phyloP scores from a whole-genome alignment of 2,888 invertebrate species.

The Lathronympha strigana region DNA sequence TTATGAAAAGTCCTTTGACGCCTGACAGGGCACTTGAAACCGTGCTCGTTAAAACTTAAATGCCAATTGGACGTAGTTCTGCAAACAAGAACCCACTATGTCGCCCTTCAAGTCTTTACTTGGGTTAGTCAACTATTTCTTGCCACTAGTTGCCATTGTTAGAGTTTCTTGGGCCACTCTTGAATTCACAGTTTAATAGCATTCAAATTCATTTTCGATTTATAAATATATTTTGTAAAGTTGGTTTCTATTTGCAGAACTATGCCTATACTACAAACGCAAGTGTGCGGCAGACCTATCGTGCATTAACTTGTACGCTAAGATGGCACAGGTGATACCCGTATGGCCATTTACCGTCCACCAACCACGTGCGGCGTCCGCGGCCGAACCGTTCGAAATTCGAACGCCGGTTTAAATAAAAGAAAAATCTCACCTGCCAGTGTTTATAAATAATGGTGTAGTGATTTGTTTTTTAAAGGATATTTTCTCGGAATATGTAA shows the following conservation, averaged over 20 bases:
- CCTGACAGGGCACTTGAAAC: conserved; percentile 5
- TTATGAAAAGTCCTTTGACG: conserved; percentile 13
- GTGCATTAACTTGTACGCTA: conserved; percentile 45
- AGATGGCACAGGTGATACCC: conserved; percentile 61
- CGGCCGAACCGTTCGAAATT: conserved; percentile 59
- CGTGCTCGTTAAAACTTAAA: conserved; percentile 12
- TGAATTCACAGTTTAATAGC: too few relatives aligned
- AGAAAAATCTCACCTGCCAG: conserved; percentile 15
- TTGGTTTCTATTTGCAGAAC: too few relatives aligned
- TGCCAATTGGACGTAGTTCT: too few relatives aligned
- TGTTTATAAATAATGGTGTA: conserved; percentile 37
- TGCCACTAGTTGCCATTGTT: too few relatives aligned
- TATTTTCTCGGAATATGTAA: conserved; percentile 21
- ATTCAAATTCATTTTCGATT: too few relatives aligned
- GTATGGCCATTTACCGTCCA: conserved; percentile 72
- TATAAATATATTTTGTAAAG: too few relatives aligned
- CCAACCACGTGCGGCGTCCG: conserved; percentile 65
- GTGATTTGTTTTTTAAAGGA: conserved; percentile 31
- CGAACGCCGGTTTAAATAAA: conserved; percentile 46
- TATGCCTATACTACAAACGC: too few relatives aligned
- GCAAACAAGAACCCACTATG: too few relatives aligned
- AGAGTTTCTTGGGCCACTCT: too few relatives aligned
- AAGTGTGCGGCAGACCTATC: conserved; percentile 25
- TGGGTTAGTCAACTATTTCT: too few relatives aligned
- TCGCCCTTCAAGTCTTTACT: too few relatives aligned